These are phyloP conservation scores for Ecdyonurus torrentis DNA, from an alignment of 2,888 invertebrate species.

Conservation along the genomic window DNA sequence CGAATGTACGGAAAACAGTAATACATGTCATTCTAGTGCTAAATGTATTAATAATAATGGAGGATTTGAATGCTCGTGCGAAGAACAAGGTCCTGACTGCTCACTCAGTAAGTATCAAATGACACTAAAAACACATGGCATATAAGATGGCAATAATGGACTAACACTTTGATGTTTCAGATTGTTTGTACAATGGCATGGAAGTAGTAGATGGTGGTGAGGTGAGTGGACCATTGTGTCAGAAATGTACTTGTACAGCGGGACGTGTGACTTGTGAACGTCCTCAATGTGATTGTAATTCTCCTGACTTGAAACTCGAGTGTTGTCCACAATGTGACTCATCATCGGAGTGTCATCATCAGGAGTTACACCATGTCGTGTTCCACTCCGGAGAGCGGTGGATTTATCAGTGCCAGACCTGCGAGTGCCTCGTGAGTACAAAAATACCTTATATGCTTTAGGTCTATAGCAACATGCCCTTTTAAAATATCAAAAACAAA, in stretches of 20 bases:
- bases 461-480: too few species aligned
- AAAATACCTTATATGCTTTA: background rate
- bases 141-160: background rate
- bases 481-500: too few species aligned
- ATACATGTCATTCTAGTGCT: constrained; percentile 65
- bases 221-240: constrained; percentile 27
- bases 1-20: constrained; percentile 57
- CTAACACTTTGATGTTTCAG: constrained; percentile 24
- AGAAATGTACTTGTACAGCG: constrained; percentile 32
- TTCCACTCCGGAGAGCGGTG: constrained; percentile 71
- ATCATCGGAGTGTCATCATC: constrained; percentile 56
- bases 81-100: constrained; percentile 18
- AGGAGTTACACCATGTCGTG: constrained; percentile 55
- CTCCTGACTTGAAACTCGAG: constrained; percentile 22
- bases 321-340: constrained; percentile 74
- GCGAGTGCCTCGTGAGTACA: constrained; percentile 65
- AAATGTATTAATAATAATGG: constrained; percentile 67
- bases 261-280: constrained; percentile 52
- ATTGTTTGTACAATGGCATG: constrained; percentile 53
- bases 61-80: constrained; percentile 58
- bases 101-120: constrained; percentile 20
- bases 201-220: constrained; percentile 41
- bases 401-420: constrained; percentile 83
- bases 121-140: background rate
- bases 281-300: constrained; percentile 50